These are phyloP conservation scores for Bombylius discolor DNA, from an alignment of 2,888 invertebrate species.

Conservation along the genomic window DNA sequence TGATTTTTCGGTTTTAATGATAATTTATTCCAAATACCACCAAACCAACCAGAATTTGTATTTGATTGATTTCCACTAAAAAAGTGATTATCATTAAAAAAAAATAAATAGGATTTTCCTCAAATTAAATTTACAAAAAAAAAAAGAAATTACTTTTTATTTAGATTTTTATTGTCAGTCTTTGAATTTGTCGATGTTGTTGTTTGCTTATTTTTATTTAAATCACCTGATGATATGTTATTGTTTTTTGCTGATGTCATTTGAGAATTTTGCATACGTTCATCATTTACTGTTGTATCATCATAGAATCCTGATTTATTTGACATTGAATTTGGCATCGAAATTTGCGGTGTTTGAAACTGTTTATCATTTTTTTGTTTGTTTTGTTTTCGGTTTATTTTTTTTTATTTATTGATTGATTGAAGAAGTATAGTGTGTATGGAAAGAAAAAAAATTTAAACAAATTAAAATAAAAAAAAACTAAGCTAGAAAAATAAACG, in stretches of 20 bases:
- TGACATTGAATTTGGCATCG: constrained; percentile 42
- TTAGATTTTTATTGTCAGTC: constrained; percentile 8
- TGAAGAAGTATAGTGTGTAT: no score
- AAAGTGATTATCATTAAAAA: neutral
- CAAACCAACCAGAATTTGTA: constrained; percentile 60
- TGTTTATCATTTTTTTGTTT: constrained; percentile 16
- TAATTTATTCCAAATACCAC: constrained; percentile 73
- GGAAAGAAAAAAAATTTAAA: no score
- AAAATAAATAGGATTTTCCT: neutral
- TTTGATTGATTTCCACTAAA: constrained; percentile 17
- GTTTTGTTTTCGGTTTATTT: no score
- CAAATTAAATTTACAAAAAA: neutral
- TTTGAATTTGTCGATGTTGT: constrained; percentile 11
- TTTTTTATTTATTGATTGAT: no score
- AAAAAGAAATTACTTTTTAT: constrained; percentile 4
- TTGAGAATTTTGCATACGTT: neutral
- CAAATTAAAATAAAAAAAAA: no score
- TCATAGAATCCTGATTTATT: constrained; percentile 28
- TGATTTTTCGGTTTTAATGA: constrained; percentile 78
- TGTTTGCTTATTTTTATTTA: constrained; percentile 9
- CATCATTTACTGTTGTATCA: constrained; percentile 10
- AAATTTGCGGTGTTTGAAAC: constrained; percentile 39
- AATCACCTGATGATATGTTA: neutral
- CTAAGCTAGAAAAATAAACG: no score
- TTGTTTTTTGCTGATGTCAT: neutral